phyloP scores from a whole-genome alignment of 2,113 vertebrate genomes.

The Pelvicachromis taeniatus region DNA sequence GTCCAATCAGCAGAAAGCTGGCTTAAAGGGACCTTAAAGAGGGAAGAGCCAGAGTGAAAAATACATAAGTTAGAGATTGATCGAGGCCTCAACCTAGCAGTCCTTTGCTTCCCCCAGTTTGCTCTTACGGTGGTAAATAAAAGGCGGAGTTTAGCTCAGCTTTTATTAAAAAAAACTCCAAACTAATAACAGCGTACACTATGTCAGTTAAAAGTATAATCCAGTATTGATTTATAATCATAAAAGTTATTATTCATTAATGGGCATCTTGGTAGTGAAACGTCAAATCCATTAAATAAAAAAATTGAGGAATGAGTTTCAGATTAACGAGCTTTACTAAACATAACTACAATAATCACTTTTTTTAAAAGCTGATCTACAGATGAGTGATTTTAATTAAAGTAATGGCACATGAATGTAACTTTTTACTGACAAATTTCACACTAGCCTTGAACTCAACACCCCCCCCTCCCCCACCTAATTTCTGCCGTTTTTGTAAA shows the following conservation, averaged over 20 bases:
- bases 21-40: neutral
- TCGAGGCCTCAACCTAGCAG: rapidly evolving
- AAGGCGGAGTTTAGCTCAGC: neutral
- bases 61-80: neutral
- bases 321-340: neutral
- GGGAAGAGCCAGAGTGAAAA: neutral
- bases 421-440: neutral
- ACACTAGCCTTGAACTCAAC: neutral
- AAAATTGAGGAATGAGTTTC: neutral
- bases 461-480: neutral
- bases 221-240: neutral
- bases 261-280: neutral
- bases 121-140: neutral
- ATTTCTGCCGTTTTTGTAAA: rapidly evolving
- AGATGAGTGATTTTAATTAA: neutral
- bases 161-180: neutral
- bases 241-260: neutral
- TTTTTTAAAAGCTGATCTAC: neutral
- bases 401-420: neutral
- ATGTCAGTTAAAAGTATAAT: neutral
- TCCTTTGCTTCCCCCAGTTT: neutral
- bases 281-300: rapidly evolving
- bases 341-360: rapidly evolving
- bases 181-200: neutral
- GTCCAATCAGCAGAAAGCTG: neutral